Percentiles rank a stretch among this genome's conserved stretches.
These are phyloP conservation scores for Synodontis membranacea DNA, from an alignment of 2,113 vertebrate genomes.

Conservation along the genomic window DNA sequence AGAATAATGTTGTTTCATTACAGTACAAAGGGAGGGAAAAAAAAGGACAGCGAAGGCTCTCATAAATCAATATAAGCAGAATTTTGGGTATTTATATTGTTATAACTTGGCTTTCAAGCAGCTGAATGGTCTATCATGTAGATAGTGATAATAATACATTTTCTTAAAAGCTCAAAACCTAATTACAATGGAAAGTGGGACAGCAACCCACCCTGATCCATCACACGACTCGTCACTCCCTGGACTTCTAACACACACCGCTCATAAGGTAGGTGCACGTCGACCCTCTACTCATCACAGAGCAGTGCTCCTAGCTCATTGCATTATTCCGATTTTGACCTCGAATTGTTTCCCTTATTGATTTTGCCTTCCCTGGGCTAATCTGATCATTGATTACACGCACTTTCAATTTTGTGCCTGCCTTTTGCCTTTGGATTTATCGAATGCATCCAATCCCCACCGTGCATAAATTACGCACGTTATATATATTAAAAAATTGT, in stretches of 20 bases:
- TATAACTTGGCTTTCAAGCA: neutral
- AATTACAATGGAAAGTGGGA: neutral
- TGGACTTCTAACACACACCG: neutral
- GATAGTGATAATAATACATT: neutral
- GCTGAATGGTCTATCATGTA: neutral
- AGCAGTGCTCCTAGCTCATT: too few relatives aligned
- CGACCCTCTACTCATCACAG: neutral
- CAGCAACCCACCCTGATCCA: neutral
- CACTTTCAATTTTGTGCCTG: neutral
- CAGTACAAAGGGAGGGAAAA: neutral
- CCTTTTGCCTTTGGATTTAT: neutral
- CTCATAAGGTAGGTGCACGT: neutral
- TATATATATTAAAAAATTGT: neutral
- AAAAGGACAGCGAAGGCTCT: neutral
- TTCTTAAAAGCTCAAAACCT: neutral
- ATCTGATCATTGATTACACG: neutral
- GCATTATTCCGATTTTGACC: neutral
- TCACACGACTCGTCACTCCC: neutral
- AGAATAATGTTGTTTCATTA: neutral
- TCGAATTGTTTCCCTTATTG: constrained; percentile 4
- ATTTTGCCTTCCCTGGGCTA: neutral
- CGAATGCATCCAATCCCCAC: neutral
- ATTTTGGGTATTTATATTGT: neutral
- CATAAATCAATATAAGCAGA: neutral
- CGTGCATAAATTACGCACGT: neutral